Evolutionary conservation across 1,140 invertebrate species (phyloP), one percentile per base, ranked within the genome.

Genomic region (Nymphalis io): DNA sequence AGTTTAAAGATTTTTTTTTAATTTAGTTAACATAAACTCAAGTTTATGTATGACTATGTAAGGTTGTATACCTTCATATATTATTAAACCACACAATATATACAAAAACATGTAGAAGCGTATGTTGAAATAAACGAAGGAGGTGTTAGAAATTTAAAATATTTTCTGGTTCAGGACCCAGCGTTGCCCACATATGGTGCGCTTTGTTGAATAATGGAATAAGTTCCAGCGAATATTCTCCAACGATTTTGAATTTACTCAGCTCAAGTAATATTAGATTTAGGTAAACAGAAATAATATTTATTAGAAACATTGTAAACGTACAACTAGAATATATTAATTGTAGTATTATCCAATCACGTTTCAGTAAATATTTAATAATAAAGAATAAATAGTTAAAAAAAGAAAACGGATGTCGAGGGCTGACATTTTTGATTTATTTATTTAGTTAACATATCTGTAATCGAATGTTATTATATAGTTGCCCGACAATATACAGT

Each of bases 131-230:
- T 46, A 16, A 46, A 16, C 44, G n/a, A 46, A 46, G 57, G 42
- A 72, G 66, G 69, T 75, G 73, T 69, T 68, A 63, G 69, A 67
- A 69, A 74, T 71, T 73, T 69, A 72, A 75, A 72, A 75, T 69
- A 75, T 72, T 72, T 74, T 75, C 73, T 66, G 65, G 65, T 75
- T 72, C 63, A 75, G 60, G 55, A 68, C 58, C 65, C 5, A 46
- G 51, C 69, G 65, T 68, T 75, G 65, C 65, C 70, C 67, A 69
- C 74, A 75, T 68, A 75, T 72, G 74, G 74, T 55, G 68, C 68
- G 63, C 70, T 66, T 67, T 72, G 74, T 75, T 75, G 74, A 75
- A 75, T 75, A 75, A 75, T 75, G 74, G 70, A 75, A 69, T 75
- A 72, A 72, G 69, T 70, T 60, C 48, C 60, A 64, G 74, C 70